Conservation (phyloP, 2,888 invertebrate genomes). For the Chrysolina americana region DNA sequence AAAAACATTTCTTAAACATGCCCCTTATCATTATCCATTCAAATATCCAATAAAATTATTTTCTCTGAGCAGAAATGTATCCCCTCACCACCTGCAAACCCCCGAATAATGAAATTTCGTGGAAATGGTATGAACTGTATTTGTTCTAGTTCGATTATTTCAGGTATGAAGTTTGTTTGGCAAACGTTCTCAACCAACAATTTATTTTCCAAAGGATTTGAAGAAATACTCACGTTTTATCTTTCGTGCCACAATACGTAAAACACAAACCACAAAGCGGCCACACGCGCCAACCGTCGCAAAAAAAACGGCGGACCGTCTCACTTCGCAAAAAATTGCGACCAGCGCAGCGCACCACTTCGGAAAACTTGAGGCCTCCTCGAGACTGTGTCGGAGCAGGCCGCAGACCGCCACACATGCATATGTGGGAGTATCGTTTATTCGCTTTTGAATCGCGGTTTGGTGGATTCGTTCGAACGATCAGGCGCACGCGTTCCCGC, state of each 20-base stretch:
- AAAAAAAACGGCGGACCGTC: neutral
- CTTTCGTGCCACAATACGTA: neutral
- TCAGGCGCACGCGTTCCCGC: conserved; percentile 3
- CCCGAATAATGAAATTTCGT: too few relatives aligned
- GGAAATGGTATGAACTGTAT: too few relatives aligned
- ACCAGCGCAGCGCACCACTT: conserved; percentile 1
- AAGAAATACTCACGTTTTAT: neutral
- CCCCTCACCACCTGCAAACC: too few relatives aligned
- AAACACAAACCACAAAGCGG: conserved; percentile 13
- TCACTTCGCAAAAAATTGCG: neutral
- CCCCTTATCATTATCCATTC: too few relatives aligned
- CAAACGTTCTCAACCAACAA: neutral
- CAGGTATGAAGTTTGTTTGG: neutral
- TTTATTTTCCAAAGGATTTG: neutral
- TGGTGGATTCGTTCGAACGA: neutral
- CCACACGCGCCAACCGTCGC: conserved; percentile 2
- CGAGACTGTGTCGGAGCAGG: neutral
- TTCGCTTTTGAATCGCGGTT: neutral
- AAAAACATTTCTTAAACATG: too few relatives aligned
- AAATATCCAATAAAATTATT: too few relatives aligned
- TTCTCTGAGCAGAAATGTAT: too few relatives aligned
- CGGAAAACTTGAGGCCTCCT: neutral
- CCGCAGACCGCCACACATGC: conserved; percentile 3
- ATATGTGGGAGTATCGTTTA: conserved; percentile 12
- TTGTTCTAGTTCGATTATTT: too few relatives aligned